Conservation (phyloP, 2,888 invertebrate species). For the Microplitis manilae region DNA sequence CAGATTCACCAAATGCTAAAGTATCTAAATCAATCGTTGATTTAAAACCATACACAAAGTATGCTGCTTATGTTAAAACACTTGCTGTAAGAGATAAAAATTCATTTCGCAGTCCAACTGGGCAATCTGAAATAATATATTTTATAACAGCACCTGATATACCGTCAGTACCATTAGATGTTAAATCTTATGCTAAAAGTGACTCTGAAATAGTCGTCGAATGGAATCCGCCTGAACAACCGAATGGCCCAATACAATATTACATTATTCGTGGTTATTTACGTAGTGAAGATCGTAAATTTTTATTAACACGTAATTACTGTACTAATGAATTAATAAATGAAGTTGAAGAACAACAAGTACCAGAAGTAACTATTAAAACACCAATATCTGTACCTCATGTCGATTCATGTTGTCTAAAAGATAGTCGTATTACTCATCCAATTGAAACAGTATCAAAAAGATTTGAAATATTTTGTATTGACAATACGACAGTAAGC, state of each 20-base stretch:
- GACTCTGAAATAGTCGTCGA: constrained; percentile 72
- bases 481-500: constrained; percentile 56
- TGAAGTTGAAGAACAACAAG: constrained; percentile 49
- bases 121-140: constrained; percentile 62
- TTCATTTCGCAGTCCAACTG: constrained; percentile 51
- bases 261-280: constrained; percentile 71
- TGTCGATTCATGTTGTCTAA: constrained; percentile 53
- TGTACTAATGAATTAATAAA: constrained; percentile 62
- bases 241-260: constrained; percentile 76
- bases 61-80: constrained; percentile 83
- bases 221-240: constrained; percentile 77
- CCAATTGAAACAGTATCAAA: constrained; percentile 45
- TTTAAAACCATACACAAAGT: constrained; percentile 79
- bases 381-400: constrained; percentile 34
- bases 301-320: constrained; percentile 69
- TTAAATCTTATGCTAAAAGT: constrained; percentile 64
- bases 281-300: constrained; percentile 57
- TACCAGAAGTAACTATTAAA: constrained; percentile 51
- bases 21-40: constrained; percentile 65
- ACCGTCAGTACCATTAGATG: constrained; percentile 64
- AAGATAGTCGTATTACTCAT: constrained; percentile 31
- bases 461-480: constrained; percentile 59
- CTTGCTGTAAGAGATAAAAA: constrained; percentile 70
- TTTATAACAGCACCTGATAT: constrained; percentile 63
- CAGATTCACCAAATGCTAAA: constrained; percentile 21